phyloP scores from a whole-genome alignment of 2,113 vertebrate genomes.

The Scytalopus superciliaris region DNA sequence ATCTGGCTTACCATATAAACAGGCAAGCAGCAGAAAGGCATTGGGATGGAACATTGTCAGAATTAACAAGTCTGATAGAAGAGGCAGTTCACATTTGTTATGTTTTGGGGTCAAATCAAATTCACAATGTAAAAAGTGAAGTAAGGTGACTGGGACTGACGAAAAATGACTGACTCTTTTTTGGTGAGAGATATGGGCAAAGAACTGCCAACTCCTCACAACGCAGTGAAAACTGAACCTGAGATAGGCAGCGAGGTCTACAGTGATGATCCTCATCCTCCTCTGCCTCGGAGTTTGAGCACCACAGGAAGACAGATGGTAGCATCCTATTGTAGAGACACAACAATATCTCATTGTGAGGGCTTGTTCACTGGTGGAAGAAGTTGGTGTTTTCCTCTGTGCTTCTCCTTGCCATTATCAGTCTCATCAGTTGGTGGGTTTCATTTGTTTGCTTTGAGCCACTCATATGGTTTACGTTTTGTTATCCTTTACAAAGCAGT shows the following conservation, averaged over 20 bases:
- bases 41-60: neutral
- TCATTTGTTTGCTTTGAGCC: neutral
- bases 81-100: neutral
- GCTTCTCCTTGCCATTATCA: neutral
- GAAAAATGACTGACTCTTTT: neutral
- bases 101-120: neutral
- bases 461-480: neutral
- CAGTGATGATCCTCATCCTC: fast-evolving
- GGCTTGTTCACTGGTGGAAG: neutral
- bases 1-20: neutral
- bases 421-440: neutral
- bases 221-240: neutral
- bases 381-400: neutral
- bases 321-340: fast-evolving
- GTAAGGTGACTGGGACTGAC: neutral
- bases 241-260: neutral
- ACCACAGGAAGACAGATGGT: neutral
- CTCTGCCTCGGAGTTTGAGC: fast-evolving
- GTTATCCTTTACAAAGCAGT: neutral
- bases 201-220: neutral
- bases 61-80: neutral
- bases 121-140: neutral
- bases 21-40: neutral
- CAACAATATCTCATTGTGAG: neutral
- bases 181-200: neutral